Evolutionary conservation across 1,140 invertebrate species (phyloP).

Genomic region (Lepidurus packardi): DNA sequence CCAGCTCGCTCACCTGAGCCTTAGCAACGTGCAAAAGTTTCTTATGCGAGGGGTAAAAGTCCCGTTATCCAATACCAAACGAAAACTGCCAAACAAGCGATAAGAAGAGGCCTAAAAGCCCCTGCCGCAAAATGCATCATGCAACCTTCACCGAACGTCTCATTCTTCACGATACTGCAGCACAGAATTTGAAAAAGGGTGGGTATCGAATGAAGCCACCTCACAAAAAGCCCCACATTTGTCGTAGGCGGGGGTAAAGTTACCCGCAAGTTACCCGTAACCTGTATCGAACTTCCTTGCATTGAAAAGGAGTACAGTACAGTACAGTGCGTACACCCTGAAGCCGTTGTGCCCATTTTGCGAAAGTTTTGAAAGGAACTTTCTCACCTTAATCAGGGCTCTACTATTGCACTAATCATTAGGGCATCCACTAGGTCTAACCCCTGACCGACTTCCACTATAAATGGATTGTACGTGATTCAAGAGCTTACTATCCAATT

Average conservation of each 20-base stretch:
- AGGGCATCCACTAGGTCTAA: too few species aligned
- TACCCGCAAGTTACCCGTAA: too few species aligned
- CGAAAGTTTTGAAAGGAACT: neutral
- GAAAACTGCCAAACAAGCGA: neutral
- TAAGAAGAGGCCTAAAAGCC: neutral
- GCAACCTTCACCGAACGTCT: neutral
- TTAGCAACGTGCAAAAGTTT: conserved; percentile 9
- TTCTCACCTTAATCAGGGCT: neutral
- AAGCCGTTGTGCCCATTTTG: neutral
- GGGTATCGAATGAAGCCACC: neutral
- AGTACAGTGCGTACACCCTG: neutral
- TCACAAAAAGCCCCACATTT: neutral
- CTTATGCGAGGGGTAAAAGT: neutral
- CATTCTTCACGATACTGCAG: neutral
- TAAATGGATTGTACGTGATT: too few species aligned
- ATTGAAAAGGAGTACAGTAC: too few species aligned
- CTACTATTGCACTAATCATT: neutral
- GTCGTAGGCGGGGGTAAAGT: too few species aligned
- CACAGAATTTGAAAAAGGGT: conserved; percentile 5
- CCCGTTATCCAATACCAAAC: conserved; percentile 8
- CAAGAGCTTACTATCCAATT: too few species aligned
- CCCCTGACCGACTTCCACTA: too few species aligned
- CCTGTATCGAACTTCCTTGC: too few species aligned
- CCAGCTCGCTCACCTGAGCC: neutral
- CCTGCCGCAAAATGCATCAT: neutral